A percentile compares a stretch with the other conserved stretches of the same genome.
Conservation (phyloP, 2,113 vertebrate genomes). For the Numenius arquata region DNA sequence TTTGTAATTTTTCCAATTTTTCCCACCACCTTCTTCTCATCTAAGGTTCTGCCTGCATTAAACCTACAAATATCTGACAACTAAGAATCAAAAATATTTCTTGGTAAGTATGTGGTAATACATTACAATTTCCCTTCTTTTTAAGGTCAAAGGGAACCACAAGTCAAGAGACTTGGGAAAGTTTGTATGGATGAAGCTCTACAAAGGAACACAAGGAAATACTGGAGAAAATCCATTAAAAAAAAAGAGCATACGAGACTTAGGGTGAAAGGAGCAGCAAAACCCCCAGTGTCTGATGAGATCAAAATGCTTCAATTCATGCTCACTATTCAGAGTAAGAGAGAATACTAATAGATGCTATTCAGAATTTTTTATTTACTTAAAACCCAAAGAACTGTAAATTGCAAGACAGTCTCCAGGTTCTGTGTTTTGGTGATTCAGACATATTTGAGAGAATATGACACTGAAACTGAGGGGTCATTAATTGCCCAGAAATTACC, state of each 20-base stretch:
- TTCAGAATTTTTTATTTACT: not conserved
- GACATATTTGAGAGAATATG: not conserved
- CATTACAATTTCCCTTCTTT: not conserved
- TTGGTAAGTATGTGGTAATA: not conserved
- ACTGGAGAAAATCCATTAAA: not conserved
- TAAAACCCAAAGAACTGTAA: not conserved
- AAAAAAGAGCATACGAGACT: not conserved
- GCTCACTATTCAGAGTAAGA: not conserved
- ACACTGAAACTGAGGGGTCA: not conserved
- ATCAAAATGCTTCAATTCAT: not conserved
- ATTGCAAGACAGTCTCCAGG: not conserved
- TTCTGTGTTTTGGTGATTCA: not conserved
- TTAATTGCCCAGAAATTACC: not conserved
- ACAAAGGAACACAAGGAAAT: not conserved
- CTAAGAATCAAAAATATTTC: not conserved
- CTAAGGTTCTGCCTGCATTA: not conserved
- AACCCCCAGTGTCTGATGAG: fast-evolving
- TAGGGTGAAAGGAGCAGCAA: not conserved
- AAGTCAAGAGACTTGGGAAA: not conserved
- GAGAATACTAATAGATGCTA: not conserved
- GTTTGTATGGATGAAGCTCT: not conserved
- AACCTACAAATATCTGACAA: not conserved
- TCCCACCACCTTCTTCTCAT: not conserved
- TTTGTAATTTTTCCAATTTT: not conserved
- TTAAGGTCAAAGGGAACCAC: not conserved